A percentile compares a stretch with the other conserved stretches of the same genome.
These are phyloP conservation scores for Drosophila prolongata DNA, from an alignment of 2,888 invertebrate genomes.

Conservation along the genomic window DNA sequence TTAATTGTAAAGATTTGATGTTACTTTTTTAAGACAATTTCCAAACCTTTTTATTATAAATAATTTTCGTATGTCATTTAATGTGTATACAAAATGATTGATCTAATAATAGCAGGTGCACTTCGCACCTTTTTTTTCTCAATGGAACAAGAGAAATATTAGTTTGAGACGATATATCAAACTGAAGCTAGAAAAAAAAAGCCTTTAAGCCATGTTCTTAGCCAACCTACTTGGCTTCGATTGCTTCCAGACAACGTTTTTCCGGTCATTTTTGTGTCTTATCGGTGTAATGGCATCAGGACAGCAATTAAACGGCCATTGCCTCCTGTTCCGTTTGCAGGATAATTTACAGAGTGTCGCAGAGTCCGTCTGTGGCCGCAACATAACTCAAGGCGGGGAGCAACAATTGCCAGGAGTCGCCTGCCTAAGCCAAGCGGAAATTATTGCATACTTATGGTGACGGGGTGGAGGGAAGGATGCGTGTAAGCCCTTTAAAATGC, in stretches of 20 bases:
- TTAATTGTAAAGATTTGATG: too few relatives aligned
- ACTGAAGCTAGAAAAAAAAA: constrained; percentile 42
- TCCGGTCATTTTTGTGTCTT: constrained; percentile 38
- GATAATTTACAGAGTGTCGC: constrained; percentile 73
- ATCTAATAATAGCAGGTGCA: too few relatives aligned
- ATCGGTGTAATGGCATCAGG: constrained; percentile 64
- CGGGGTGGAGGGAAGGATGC: constrained; percentile 11
- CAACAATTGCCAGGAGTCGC: constrained; percentile 38
- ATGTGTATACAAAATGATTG: neutral
- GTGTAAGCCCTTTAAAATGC: constrained; percentile 29
- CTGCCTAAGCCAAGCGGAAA: constrained; percentile 39
- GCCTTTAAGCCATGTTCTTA: constrained; percentile 19
- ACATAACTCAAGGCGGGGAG: constrained; percentile 25
- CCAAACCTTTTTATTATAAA: too few relatives aligned
- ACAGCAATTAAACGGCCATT: constrained; percentile 62
- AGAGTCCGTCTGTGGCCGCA: constrained; percentile 61
- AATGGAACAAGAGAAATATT: neutral
- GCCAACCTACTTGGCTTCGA: constrained; percentile 20
- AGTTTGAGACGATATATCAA: constrained; percentile 51
- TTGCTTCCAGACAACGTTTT: constrained; percentile 23
- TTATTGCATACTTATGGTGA: constrained; percentile 48
- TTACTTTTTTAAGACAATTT: too few relatives aligned
- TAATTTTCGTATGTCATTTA: too few relatives aligned
- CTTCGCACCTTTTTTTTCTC: neutral
- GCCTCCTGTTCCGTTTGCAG: constrained; percentile 13